Percentiles rank a stretch among this genome's conserved stretches.
These are phyloP conservation scores for Chaetoderma sp. DNA, from an alignment of 2,888 invertebrate genomes.

Conservation along the genomic window DNA sequence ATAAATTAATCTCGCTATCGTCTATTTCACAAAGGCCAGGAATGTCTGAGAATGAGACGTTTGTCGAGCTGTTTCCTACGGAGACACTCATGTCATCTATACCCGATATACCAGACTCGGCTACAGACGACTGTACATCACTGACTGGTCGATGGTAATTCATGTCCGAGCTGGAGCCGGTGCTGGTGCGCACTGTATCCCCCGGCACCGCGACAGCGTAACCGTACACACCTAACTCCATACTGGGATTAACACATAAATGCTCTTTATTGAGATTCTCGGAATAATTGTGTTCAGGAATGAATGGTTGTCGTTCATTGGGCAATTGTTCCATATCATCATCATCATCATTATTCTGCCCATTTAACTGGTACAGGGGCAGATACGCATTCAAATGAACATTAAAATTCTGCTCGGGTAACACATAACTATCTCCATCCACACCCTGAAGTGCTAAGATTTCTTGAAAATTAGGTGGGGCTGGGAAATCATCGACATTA, in stretches of 20 bases:
- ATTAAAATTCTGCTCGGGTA: slow-evolving; percentile 76
- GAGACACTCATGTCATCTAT: slow-evolving; percentile 79
- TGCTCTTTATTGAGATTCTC: slow-evolving; percentile 19
- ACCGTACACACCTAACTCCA: slow-evolving; percentile 46
- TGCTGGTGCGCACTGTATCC: slow-evolving; percentile 31
- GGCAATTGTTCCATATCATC: slow-evolving; percentile 35
- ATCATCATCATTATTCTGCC: slow-evolving; percentile 31
- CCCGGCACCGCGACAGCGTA: slow-evolving; percentile 55
- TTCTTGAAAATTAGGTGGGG: slow-evolving; percentile 71
- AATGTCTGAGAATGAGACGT: slow-evolving; percentile 84
- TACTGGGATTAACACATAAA: too few species aligned
- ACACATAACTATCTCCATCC: slow-evolving; percentile 51
- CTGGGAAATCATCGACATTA: slow-evolving; percentile 70
- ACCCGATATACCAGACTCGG: slow-evolving; percentile 75
- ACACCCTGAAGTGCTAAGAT: slow-evolving; percentile 61
- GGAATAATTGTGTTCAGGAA: too few species aligned
- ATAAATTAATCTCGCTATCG: slow-evolving; percentile 70
- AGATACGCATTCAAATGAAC: slow-evolving; percentile 88
- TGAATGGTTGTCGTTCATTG: too few species aligned
- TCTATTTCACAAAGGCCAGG: slow-evolving; percentile 94
- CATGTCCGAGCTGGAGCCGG: slow-evolving; percentile 46
- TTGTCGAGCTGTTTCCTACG: slow-evolving; percentile 74
- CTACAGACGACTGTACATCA: slow-evolving; percentile 70
- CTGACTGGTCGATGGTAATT: too few species aligned
- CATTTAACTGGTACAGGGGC: slow-evolving; percentile 72